These are phyloP conservation scores for Diploscapter pachys DNA, from an alignment of 1,140 invertebrate genomes.

Conservation along the genomic window DNA sequence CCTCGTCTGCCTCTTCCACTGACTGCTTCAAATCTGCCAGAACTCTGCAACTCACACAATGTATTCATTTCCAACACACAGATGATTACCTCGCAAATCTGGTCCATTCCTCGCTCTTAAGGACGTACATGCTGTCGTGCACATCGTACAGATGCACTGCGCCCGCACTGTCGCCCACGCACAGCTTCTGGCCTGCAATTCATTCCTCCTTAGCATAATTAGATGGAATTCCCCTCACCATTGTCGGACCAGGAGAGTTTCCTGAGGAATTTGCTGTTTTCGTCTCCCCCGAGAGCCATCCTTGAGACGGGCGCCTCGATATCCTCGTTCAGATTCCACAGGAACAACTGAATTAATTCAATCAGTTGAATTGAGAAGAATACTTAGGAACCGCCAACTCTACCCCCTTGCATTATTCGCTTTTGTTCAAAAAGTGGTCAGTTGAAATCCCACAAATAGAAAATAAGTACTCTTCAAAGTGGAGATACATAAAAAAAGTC, in stretches of 20 bases:
- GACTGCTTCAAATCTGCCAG: conserved; percentile 26
- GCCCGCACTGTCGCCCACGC: conserved; percentile 30
- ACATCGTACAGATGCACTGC: conserved; percentile 32
- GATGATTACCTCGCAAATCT: conserved; percentile 26
- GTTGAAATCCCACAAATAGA: too few relatives aligned
- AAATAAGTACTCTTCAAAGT: too few relatives aligned
- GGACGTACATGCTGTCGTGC: conserved; percentile 26
- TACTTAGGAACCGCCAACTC: too few relatives aligned
- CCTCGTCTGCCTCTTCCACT: conserved; percentile 23
- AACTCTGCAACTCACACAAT: conserved; percentile 11
- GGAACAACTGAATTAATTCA: conserved; percentile 14
- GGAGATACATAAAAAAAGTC: too few relatives aligned
- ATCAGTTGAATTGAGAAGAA: background rate
- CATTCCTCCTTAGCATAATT: too few relatives aligned
- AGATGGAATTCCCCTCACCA: background rate
- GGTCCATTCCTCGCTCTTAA: conserved; percentile 31
- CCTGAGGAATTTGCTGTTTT: conserved; percentile 36
- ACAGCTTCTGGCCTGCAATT: conserved; percentile 30
- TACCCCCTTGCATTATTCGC: too few relatives aligned
- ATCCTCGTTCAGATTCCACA: conserved; percentile 27
- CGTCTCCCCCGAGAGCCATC: conserved; percentile 45
- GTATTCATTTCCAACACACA: background rate
- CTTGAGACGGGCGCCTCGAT: conserved; percentile 31
- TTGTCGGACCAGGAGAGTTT: conserved; percentile 21
- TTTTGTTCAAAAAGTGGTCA: too few relatives aligned